Evolutionary conservation across 2,888 invertebrate species (phyloP).

Genomic region (Gisinianus flammeolus): DNA sequence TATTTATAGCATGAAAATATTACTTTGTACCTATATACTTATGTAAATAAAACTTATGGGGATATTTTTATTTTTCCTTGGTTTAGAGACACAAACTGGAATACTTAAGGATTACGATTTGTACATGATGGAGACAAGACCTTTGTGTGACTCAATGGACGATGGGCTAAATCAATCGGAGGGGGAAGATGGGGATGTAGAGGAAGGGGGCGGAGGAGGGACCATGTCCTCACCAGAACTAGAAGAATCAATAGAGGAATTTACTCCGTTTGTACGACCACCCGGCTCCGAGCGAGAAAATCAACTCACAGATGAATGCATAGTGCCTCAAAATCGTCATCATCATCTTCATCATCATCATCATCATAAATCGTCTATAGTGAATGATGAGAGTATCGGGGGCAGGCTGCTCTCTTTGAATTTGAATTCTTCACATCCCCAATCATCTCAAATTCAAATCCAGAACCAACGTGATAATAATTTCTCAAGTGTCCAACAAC

Average conservation of each 20-base stretch:
- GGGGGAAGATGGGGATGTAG: constrained; percentile 17
- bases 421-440: not conserved
- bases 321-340: constrained; percentile 31
- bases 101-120: not conserved
- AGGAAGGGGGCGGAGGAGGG: constrained; percentile 13
- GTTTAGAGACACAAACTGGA: not conserved
- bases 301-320: not conserved
- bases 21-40: not conserved
- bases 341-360: not conserved
- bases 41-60: not conserved
- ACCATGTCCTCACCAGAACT: constrained; percentile 2
- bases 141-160: constrained; percentile 17
- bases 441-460: not conserved
- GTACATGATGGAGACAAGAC: not conserved
- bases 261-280: constrained; percentile 13
- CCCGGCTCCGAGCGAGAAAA: not conserved
- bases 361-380: not conserved
- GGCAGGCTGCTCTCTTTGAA: not conserved
- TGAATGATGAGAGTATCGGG: too few relatives aligned
- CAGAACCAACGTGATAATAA: not conserved
- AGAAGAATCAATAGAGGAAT: constrained; percentile 13
- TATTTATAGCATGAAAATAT: not conserved
- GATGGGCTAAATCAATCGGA: constrained; percentile 13
- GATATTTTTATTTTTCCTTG: not conserved
- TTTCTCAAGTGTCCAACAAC: not conserved